Conservation (phyloP, 2,113 vertebrate species). For the Tiliqua scincoides region DNA sequence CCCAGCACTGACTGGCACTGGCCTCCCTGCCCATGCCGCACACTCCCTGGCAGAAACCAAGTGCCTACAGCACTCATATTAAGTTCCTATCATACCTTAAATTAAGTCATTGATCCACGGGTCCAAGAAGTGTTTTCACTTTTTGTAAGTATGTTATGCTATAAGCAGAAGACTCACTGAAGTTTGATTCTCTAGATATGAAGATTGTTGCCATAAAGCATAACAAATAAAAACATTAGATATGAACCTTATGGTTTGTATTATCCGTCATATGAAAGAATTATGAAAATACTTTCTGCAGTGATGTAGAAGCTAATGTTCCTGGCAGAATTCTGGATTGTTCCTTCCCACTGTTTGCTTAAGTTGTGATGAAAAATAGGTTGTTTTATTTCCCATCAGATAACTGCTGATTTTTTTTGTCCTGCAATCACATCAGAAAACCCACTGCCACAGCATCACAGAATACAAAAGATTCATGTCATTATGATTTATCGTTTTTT, state of each 20-base stretch:
- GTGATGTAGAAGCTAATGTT: conserved; percentile 60
- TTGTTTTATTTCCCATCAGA: conserved; percentile 56
- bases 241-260: conserved; percentile 59
- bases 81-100: no score
- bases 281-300: conserved; percentile 58
- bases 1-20: no score
- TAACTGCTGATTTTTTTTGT: conserved; percentile 43
- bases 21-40: no score
- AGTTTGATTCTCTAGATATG: conserved; percentile 44
- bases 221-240: conserved; percentile 13
- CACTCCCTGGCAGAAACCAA: no score
- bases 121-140: conserved; percentile 47
- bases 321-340: conserved; percentile 60
- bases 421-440: conserved; percentile 53
- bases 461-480: neutral
- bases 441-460: conserved; percentile 37
- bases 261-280: conserved; percentile 43
- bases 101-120: neutral
- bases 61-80: no score
- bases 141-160: conserved; percentile 17
- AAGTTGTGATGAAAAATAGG: conserved; percentile 54
- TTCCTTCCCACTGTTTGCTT: conserved; percentile 57
- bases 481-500: conserved; percentile 35
- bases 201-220: conserved; percentile 37
- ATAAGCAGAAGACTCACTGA: conserved; percentile 30